These are phyloP conservation scores for Cephus sareptanus DNA, from an alignment of 2,888 invertebrate genomes.

Conservation along the genomic window DNA sequence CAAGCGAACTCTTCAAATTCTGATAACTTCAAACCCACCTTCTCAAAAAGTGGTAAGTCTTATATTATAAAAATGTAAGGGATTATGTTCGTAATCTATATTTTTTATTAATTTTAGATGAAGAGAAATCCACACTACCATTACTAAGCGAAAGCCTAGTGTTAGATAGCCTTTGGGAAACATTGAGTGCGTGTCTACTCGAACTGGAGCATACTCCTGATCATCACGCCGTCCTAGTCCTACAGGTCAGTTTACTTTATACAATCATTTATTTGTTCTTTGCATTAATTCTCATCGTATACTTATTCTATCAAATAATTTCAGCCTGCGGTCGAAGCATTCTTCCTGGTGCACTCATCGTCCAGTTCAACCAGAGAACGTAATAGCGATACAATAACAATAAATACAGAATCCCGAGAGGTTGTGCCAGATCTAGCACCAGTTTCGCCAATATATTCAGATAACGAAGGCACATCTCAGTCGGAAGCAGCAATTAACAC, in stretches of 20 bases:
- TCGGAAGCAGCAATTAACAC: constrained; percentile 36
- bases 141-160: constrained; percentile 78
- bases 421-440: constrained; percentile 59
- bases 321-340: constrained; percentile 87
- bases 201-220: constrained; percentile 86
- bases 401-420: constrained; percentile 52
- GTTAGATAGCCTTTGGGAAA: constrained; percentile 81
- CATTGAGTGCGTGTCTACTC: constrained; percentile 80
- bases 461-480: constrained; percentile 51
- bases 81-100: background rate
- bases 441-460: constrained; percentile 58
- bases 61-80: background rate
- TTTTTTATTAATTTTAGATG: constrained; percentile 10
- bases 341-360: constrained; percentile 88
- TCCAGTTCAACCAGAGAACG: constrained; percentile 63
- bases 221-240: constrained; percentile 86
- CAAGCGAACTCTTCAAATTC: constrained; percentile 43
- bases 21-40: constrained; percentile 35
- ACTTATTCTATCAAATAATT: constrained; percentile 29
- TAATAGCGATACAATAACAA: constrained; percentile 37
- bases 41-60: constrained; percentile 37
- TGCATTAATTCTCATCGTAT: background rate
- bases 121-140: constrained; percentile 63
- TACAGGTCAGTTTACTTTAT: constrained; percentile 69
- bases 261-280: background rate